Base-by-base conservation (phyloP, 2,113 vertebrate genomes). In the Sarotherodon lohbergeri region DNA sequence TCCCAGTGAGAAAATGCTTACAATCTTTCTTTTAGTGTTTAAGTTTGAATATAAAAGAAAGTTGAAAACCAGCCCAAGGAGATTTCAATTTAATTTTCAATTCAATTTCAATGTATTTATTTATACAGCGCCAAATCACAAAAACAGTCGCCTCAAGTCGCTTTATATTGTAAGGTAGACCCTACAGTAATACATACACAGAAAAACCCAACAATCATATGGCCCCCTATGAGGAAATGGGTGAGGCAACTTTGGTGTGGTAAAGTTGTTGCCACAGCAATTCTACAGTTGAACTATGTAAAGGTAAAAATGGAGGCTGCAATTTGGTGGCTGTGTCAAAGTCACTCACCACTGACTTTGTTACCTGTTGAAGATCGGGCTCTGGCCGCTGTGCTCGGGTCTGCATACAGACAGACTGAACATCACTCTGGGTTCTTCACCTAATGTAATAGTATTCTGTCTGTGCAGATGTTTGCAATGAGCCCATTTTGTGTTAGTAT, bases 371-470 rank as follows among this genome's bases (percentile, higher is more conserved):
- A 32, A 61, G 14, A 1, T 61, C 8, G 57, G 29, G 29, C 57
- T 61, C n/a, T 43, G 36, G n/a, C 11, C 12, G 0, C 36, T 68
- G 19, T 22, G n/a, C 12, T 71, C 1, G 1, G 7, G 36, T 43
- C 63, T 71, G 63, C 63, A 41, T 41, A 14, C 63, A 22, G 34
- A 22, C 36, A 68, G 63, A 41, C n/a, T 41, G 14, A 41, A 68
- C 11, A 68, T 68, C 6, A 22, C 19, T 68, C 34, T 41, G 17
- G 61, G 61, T n/a, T 66, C 9, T 19, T n/a, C 19, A 39, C 61
- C 11, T 12, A 22, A 34, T 66, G 19, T 66, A 0, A 22, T 22
- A 13, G 34, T 39, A 68, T 22, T 12, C 19, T 22, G 61, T 22
- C 61, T 39, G 61, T 39, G 34, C 61, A 39, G 61, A 13, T 66